A percentile compares a stretch with the other conserved stretches of the same genome.
phyloP scores from a whole-genome alignment of 1,140 invertebrate species.

The Leptinotarsa undecemlineata region DNA sequence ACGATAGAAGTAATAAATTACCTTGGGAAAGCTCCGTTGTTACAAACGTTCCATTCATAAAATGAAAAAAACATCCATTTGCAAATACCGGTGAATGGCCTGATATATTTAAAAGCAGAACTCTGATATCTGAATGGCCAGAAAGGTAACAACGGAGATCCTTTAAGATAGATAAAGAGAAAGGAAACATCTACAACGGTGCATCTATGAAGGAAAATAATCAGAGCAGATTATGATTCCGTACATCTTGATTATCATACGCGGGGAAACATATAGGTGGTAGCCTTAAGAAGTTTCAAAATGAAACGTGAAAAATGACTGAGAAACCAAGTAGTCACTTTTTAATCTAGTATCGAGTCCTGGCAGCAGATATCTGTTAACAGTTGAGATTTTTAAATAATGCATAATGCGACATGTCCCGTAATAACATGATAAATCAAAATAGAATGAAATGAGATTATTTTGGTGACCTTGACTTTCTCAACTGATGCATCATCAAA shows the following conservation, averaged over 20 bases:
- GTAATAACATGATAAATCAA: too few relatives aligned
- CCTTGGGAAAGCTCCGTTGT: background rate
- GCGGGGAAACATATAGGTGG: background rate
- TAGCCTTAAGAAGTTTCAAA: too few relatives aligned
- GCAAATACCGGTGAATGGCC: background rate
- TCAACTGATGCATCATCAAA: background rate
- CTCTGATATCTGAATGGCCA: background rate
- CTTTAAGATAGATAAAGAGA: background rate
- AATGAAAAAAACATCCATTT: background rate
- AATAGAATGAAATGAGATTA: background rate
- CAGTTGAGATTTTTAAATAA: too few relatives aligned
- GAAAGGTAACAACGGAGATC: background rate
- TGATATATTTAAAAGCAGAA: background rate
- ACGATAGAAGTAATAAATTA: background rate
- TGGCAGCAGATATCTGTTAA: too few relatives aligned
- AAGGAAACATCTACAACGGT: background rate
- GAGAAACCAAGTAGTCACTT: too few relatives aligned
- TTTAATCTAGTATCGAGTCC: too few relatives aligned
- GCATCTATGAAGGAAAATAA: background rate
- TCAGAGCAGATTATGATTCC: conserved; percentile 5
- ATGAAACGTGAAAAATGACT: too few relatives aligned
- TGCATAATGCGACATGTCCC: too few relatives aligned
- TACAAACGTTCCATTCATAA: background rate
- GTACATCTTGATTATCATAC: conserved; percentile 1
- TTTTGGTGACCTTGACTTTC: background rate